A percentile compares a stretch with the other conserved stretches of the same genome.
These are phyloP conservation scores for Crocallis elinguaria DNA, from an alignment of 2,888 invertebrate species.

Conservation along the genomic window DNA sequence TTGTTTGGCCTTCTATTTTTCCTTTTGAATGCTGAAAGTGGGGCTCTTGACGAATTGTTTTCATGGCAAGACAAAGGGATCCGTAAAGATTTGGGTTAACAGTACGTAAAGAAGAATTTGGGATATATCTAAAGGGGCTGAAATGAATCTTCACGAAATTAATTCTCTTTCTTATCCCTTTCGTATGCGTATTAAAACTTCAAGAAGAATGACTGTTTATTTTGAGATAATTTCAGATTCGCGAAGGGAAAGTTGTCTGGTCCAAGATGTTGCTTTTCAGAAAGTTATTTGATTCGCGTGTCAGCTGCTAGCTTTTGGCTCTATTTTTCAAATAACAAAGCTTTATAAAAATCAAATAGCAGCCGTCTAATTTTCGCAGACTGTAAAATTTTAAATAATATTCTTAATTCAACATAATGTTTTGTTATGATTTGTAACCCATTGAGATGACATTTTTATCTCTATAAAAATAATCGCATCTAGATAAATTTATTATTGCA, in stretches of 20 bases:
- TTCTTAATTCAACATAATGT: too few relatives aligned
- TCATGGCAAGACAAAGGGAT: slow-evolving; percentile 67
- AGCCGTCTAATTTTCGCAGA: too few relatives aligned
- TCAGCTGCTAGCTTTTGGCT: slow-evolving; percentile 8
- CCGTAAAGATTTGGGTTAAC: slow-evolving; percentile 51
- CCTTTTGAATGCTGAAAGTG: slow-evolving; percentile 76
- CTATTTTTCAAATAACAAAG: slow-evolving; percentile 8
- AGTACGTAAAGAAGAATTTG: slow-evolving; percentile 46
- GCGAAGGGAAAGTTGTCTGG: slow-evolving; percentile 4
- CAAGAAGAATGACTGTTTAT: slow-evolving; percentile 14
- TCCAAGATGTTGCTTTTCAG: slow-evolving; percentile 2
- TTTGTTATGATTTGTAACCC: too few relatives aligned
- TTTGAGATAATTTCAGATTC: slow-evolving; percentile 14
- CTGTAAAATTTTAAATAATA: too few relatives aligned
- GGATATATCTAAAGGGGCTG: slow-evolving; percentile 37
- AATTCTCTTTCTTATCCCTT: slow-evolving; percentile 18
- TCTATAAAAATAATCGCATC: too few relatives aligned
- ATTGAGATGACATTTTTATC: too few relatives aligned
- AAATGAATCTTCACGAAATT: slow-evolving; percentile 36
- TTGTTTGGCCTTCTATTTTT: slow-evolving; percentile 82
- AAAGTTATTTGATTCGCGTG: slow-evolving; percentile 8
- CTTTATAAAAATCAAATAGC: not conserved
- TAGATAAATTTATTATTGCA: too few relatives aligned
- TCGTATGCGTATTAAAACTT: slow-evolving; percentile 17
- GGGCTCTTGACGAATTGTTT: slow-evolving; percentile 82